Conservation (phyloP, 2,113 vertebrate species). For the Herpetotheres cachinnans region DNA sequence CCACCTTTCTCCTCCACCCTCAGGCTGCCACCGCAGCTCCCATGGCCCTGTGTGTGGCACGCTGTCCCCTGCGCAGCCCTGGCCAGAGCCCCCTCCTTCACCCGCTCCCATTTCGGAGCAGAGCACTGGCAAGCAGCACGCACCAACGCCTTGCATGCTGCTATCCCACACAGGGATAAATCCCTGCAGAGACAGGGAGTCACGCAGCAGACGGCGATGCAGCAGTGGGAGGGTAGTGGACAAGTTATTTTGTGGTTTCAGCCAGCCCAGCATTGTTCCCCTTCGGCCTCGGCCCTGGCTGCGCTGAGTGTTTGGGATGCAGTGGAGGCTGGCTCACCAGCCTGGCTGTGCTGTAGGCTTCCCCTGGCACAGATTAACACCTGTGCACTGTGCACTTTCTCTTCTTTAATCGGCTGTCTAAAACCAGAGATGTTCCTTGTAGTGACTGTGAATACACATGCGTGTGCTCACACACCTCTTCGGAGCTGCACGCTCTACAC, state of each 20-base stretch:
- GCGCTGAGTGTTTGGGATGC: not conserved
- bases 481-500: not conserved
- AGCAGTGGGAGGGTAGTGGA: rapidly evolving
- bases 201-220: rapidly evolving
- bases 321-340: not conserved
- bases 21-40: not conserved
- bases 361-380: not conserved
- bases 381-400: not conserved
- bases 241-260: not conserved
- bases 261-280: not conserved
- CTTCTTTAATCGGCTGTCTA: not conserved
- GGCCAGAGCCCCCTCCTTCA: not conserved
- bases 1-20: not conserved
- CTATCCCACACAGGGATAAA: rapidly evolving
- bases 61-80: not conserved
- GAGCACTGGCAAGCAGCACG: not conserved
- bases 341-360: not conserved
- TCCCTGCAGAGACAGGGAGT: not conserved
- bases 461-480: not conserved
- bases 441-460: not conserved
- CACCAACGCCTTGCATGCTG: rapidly evolving
- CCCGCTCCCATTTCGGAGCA: rapidly evolving
- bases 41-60: rapidly evolving
- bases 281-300: not conserved
- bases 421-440: not conserved